These are phyloP conservation scores for Berghia stephanieae DNA, from an alignment of 1,140 invertebrate species.

Conservation along the genomic window DNA sequence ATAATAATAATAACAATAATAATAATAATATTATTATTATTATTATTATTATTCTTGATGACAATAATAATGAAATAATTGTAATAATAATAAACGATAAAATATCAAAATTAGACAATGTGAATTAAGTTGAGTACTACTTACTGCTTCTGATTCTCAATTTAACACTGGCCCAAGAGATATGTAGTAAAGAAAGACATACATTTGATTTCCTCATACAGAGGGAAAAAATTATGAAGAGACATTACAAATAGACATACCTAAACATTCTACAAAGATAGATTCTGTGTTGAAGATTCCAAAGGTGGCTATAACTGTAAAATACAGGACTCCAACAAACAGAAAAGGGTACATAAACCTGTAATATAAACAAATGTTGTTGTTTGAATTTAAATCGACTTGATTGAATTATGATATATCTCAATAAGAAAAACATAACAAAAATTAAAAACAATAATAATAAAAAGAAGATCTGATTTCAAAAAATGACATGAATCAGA, in stretches of 20 bases:
- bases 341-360: constrained; percentile 65
- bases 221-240: constrained; percentile 8
- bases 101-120: background rate
- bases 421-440: background rate
- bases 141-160: background rate
- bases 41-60: background rate
- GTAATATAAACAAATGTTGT: constrained; percentile 34
- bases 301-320: constrained; percentile 68
- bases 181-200: background rate
- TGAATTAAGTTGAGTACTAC: background rate
- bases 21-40: no score
- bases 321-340: constrained; percentile 67
- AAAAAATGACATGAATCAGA: background rate
- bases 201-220: constrained; percentile 23
- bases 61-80: background rate
- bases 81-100: background rate
- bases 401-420: background rate
- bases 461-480: background rate
- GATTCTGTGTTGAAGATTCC: constrained; percentile 69
- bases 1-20: background rate
- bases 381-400: background rate
- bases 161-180: background rate
- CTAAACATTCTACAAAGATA: constrained; percentile 69
- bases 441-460: background rate
- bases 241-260: constrained; percentile 59